Percentiles rank a stretch among this genome's conserved stretches.
Conservation (phyloP, 2,888 invertebrate species). For the Brenthis daphne region DNA sequence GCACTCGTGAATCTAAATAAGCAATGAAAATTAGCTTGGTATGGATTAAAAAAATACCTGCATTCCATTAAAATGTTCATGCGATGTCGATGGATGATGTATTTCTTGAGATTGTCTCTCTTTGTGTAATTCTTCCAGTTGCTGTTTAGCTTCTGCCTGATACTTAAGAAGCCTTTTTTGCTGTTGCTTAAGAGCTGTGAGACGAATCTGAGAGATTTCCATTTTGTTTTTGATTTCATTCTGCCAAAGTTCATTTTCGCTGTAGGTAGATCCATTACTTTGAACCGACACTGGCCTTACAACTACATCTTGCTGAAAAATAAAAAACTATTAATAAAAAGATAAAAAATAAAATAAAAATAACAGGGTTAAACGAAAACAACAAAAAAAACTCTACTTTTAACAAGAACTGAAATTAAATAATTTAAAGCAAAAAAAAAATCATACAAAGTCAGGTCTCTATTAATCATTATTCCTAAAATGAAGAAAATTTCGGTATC, state of each 20-base stretch:
- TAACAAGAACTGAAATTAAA: slow-evolving; percentile 3
- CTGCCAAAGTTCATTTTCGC: slow-evolving; percentile 80
- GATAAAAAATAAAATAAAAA: slow-evolving; percentile 1
- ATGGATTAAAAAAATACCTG: slow-evolving; percentile 51
- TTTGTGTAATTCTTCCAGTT: slow-evolving; percentile 73
- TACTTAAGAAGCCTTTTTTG: slow-evolving; percentile 78
- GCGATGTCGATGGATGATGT: slow-evolving; percentile 65
- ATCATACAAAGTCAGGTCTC: not conserved
- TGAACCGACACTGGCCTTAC: slow-evolving; percentile 76
- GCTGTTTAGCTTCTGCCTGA: slow-evolving; percentile 79
- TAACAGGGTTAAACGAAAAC: slow-evolving; percentile 8
- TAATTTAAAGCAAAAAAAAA: slow-evolving; percentile 7
- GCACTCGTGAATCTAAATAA: not conserved
- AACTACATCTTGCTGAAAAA: slow-evolving; percentile 65
- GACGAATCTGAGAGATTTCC: slow-evolving; percentile 83
- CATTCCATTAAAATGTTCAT: slow-evolving; percentile 63
- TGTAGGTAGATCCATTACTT: slow-evolving; percentile 76
- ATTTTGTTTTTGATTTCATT: slow-evolving; percentile 83
- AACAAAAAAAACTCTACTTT: slow-evolving; percentile 14
- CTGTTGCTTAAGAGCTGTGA: slow-evolving; percentile 83
- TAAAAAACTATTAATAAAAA: not conserved
- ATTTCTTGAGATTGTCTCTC: slow-evolving; percentile 68
- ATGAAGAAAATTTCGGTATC: not conserved
- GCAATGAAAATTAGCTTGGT: not conserved
- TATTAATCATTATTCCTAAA: not conserved